Percentiles rank a stretch among this genome's conserved stretches.
phyloP scores from a whole-genome alignment of 2,797 vertebrate species.

The Sparus aurata region DNA sequence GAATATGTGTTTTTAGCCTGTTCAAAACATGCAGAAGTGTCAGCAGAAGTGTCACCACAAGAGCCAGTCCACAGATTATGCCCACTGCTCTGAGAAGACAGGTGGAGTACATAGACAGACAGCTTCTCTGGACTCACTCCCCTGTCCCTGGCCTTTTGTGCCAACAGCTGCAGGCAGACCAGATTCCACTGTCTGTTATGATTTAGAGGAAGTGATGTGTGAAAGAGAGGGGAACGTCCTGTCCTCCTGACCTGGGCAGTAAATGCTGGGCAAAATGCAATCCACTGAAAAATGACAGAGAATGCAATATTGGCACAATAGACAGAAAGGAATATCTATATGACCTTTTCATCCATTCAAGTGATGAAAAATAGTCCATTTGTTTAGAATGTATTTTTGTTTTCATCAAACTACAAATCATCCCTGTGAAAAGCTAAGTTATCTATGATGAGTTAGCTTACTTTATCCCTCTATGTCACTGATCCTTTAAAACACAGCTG shows the following conservation, averaged over 20 bases:
- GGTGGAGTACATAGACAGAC: slow-evolving; percentile 33
- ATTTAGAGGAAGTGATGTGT: slow-evolving; percentile 67
- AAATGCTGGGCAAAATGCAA: slow-evolving; percentile 20
- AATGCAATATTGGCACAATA: neutral
- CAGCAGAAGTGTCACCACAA: neutral
- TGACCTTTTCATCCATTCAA: neutral
- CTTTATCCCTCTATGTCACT: neutral
- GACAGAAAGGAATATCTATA: neutral
- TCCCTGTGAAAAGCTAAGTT: neutral
- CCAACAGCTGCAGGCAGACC: slow-evolving; percentile 55
- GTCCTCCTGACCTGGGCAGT: slow-evolving; percentile 55
- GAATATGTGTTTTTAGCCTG: neutral
- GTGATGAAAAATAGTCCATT: neutral
- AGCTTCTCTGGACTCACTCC: slow-evolving; percentile 39
- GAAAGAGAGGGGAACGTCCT: slow-evolving; percentile 53
- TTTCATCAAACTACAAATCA: neutral
- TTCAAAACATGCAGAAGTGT: neutral
- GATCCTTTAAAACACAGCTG: neutral
- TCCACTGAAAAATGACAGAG: neutral
- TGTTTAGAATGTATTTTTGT: neutral
- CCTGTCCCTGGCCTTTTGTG: slow-evolving; percentile 41
- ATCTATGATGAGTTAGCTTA: neutral
- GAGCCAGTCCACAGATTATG: neutral
- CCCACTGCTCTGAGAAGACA: slow-evolving; percentile 22
- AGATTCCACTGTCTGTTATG: slow-evolving; percentile 65